Base-by-base conservation (phyloP, 2,888 invertebrate genomes). In the Alcis repandata region DNA sequence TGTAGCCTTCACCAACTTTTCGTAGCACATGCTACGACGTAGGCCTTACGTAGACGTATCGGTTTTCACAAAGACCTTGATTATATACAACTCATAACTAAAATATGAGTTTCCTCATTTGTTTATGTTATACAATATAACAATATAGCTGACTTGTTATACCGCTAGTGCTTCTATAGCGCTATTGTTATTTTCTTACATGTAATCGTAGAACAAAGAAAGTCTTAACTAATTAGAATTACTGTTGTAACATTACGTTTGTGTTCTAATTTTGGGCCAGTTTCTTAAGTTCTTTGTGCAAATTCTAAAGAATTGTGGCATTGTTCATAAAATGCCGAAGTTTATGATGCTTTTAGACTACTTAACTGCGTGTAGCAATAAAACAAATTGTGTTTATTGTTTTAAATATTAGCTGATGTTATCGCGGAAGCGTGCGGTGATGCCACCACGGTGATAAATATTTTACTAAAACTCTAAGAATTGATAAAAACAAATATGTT, bases 341-440 rank as follows among this genome's bases (percentile, higher is more conserved):
- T 62, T 62, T 54, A 64, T 43, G 45, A 63, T 19, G 46, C 56
- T 62, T 59, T 57, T 54, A 46, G 20, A 62, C 43, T 46, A 1
- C 61, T 57, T 60, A 60, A 41, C 52, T 57, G 32, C 20, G 10
- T 22, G 27, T 22, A 38, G 33, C 40, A 51, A 36, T 56, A 56
- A 60, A 60, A 33, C 13, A 36, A 56, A 36, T 59, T 15, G 41
- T 58, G 60, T 69, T 71, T 71, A 60, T 68, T 65, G 51, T 67
- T 71, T 52, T 9, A 60, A 19, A 63, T 41, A 41, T 54, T 45
- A 17, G 33, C n/a, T n/a, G n/a, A 54, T 63, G 58, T 62, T 60
- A 70, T 68, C 63, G 66, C 70, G 70, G 71, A 71, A 72, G 48
- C 60, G 27, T 57, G 45, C 63, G 59, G 43, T 41, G 61, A 40